Evolutionary conservation across 92 coral and sea anemone species (phyloP).

Genomic region (Zoanthus sansibaricus): DNA sequence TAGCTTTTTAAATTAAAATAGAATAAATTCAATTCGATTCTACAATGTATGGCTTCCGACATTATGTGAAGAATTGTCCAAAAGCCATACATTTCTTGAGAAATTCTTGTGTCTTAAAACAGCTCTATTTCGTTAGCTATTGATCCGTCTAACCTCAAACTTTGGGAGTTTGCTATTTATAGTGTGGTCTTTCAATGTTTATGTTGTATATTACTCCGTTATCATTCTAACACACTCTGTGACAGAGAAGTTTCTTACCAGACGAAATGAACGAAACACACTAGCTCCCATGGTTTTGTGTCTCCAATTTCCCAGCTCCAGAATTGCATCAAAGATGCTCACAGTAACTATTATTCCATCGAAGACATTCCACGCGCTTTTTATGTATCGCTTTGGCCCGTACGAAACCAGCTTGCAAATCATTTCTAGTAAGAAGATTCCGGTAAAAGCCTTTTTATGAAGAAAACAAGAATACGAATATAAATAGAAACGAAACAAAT

Average conservation of each 20-base stretch:
- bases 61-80: too few relatives aligned
- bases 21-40: too few relatives aligned
- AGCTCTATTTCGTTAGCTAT: too few relatives aligned
- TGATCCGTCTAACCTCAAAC: too few relatives aligned
- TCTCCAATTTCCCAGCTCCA: slow-evolving; percentile 53
- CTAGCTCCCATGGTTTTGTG: slow-evolving; percentile 45
- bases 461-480: neutral
- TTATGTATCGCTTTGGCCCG: slow-evolving; percentile 47
- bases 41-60: too few relatives aligned
- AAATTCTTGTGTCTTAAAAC: too few relatives aligned
- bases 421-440: slow-evolving; percentile 58
- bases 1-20: too few relatives aligned
- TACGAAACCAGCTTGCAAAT: slow-evolving; percentile 45
- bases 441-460: slow-evolving; percentile 45
- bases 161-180: too few relatives aligned
- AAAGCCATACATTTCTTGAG: too few relatives aligned
- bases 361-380: slow-evolving; percentile 50
- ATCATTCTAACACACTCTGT: neutral
- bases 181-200: too few relatives aligned
- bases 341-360: slow-evolving; percentile 49
- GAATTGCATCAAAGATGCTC: slow-evolving; percentile 50
- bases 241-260: slow-evolving; percentile 47
- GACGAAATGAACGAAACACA: slow-evolving; percentile 53
- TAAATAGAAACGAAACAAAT: too few relatives aligned
- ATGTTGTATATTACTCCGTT: neutral